phyloP scores from a whole-genome alignment of 2,797 vertebrate species.

The Hoplostethus atlanticus region DNA sequence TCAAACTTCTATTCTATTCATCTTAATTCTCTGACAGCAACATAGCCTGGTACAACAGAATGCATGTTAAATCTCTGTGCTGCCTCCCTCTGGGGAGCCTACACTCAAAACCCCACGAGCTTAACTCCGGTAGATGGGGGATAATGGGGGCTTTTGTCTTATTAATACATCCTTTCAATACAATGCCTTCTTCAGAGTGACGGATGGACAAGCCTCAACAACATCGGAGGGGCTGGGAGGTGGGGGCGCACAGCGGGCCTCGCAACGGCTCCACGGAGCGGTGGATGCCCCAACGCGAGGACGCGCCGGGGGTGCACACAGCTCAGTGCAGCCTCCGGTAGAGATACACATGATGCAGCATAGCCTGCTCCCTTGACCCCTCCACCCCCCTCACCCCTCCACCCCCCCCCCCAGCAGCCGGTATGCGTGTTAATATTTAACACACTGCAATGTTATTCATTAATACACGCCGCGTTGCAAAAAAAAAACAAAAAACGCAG shows the following conservation, averaged over 20 bases:
- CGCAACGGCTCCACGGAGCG: constrained; percentile 60
- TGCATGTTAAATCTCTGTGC: constrained; percentile 28
- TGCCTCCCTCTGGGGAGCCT: constrained; percentile 38
- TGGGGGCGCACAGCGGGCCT: constrained; percentile 56
- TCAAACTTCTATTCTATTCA: not conserved
- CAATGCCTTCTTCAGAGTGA: constrained; percentile 82
- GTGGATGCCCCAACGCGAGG: constrained; percentile 16
- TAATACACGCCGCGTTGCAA: constrained; percentile 31
- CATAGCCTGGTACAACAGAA: not conserved
- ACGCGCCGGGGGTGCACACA: constrained; percentile 34
- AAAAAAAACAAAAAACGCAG: constrained; percentile 25
- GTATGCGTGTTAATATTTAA: constrained; percentile 73
- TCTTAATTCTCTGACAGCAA: constrained; percentile 25
- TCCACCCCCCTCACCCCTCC: no score
- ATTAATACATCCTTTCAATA: constrained; percentile 85
- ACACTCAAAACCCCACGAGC: constrained; percentile 54
- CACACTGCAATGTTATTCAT: constrained; percentile 60
- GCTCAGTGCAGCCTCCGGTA: constrained; percentile 39
- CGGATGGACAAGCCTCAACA: constrained; percentile 82
- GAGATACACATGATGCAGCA: constrained; percentile 52
- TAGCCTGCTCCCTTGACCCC: not conserved
- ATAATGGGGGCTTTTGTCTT: constrained; percentile 86
- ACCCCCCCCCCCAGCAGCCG: constrained; percentile 18
- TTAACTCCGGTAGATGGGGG: constrained; percentile 67
- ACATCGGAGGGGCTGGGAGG: constrained; percentile 61